Evolutionary conservation across 2,888 invertebrate species (phyloP), one percentile per base, ranked within the genome.

Genomic region (Mythimna vitellina): DNA sequence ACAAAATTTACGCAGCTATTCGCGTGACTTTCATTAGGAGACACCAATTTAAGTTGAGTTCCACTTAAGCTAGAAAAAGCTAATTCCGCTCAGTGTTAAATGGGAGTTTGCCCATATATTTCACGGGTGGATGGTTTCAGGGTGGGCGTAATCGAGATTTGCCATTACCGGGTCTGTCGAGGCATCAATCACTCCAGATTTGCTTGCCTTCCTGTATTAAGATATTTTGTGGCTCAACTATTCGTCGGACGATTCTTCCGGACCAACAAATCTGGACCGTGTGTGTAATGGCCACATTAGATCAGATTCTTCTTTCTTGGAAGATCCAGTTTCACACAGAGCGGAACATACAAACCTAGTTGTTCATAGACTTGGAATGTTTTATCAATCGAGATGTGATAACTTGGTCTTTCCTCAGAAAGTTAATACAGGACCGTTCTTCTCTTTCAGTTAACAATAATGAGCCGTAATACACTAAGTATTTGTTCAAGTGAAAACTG

Each of bases 101-200:
- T 68, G 32, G 54, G 12, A 22, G 38, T 65, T 61, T 70, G 70
- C n/a, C 25, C 60, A 61, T 80, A 78, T 78, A 85, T 86, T 86
- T 85, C 78, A 75, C 63, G 67, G 80, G 78, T 76, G 64, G 66
- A 77, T 80, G 80, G 84, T 70, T 78, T 64, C 57, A 22, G 67
- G 65, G 35, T 51, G 70, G 63, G 65, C 70, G 73, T 80, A 79
- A 84, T 82, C 75, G 83, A 76, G 84, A 84, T 82, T 81, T 81
- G 85, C 80, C 87, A 90, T 90, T 90, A 89, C 82, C 79, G 82
- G 61, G 25, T 51, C 61, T 70, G 38, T 70, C 53, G 32, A 67
- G 79, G 84, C 89, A 93, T 93, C 93, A 91, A 93, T 93, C 93
- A 92, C 79, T 70, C 63, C 62, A 75, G 80, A 84, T 83, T 83